These are phyloP conservation scores for Epinotia ramella DNA, from an alignment of 2,888 invertebrate species.

Conservation along the genomic window DNA sequence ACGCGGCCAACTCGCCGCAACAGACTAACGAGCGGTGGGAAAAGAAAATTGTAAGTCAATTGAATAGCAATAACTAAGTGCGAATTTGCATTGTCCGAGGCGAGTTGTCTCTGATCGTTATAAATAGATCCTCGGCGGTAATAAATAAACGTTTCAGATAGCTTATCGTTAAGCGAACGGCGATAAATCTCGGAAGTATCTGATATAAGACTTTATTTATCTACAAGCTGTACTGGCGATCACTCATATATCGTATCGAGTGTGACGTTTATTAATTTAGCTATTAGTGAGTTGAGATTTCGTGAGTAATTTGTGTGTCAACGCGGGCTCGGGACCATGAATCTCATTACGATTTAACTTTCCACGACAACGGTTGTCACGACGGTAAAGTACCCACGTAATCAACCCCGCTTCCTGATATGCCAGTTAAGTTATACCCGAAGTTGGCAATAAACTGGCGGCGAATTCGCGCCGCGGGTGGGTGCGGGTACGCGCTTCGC, in stretches of 20 bases:
- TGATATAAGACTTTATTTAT: constrained; percentile 62
- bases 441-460: constrained; percentile 60
- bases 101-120: constrained; percentile 64
- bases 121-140: constrained; percentile 62
- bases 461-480: constrained; percentile 62
- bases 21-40: constrained; percentile 59
- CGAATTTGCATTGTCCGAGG: constrained; percentile 71
- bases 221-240: constrained; percentile 49
- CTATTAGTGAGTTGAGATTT: constrained; percentile 23
- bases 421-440: constrained; percentile 61
- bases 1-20: constrained; percentile 33
- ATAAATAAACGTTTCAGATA: constrained; percentile 71
- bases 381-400: constrained; percentile 64
- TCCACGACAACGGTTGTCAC: constrained; percentile 65
- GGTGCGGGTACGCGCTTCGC: constrained; percentile 47
- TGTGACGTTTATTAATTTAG: constrained; percentile 37
- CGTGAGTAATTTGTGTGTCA: constrained; percentile 37
- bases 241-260: constrained; percentile 41
- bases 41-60: constrained; percentile 60
- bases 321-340: constrained; percentile 53
- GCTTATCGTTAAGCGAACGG: constrained; percentile 64
- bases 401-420: constrained; percentile 63
- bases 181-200: constrained; percentile 69
- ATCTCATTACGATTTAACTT: constrained; percentile 69
- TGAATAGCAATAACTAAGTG: constrained; percentile 64